Percentiles rank a stretch among this genome's conserved stretches.
These are phyloP conservation scores for Gryllus longicercus DNA, from an alignment of 2,888 invertebrate genomes.

Conservation along the genomic window DNA sequence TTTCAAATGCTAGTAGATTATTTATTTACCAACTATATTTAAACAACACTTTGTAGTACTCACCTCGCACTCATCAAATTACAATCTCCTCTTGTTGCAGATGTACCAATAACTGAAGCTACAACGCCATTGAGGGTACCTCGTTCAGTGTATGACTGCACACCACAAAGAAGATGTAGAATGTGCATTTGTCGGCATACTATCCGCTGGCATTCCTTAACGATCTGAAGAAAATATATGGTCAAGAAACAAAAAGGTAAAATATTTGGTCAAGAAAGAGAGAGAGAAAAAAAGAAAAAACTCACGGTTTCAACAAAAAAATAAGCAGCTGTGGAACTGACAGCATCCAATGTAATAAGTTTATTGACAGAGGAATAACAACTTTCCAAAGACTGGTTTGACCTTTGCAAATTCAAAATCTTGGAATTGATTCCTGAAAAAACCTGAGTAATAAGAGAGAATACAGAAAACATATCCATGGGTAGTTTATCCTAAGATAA, in stretches of 20 bases:
- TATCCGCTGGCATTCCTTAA: not conserved
- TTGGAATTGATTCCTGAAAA: not conserved
- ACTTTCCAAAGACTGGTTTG: not conserved
- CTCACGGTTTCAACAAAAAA: not conserved
- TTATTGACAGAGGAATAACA: not conserved
- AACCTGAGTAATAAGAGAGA: not conserved
- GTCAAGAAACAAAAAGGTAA: not conserved
- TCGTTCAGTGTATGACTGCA: not conserved
- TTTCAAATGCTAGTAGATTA: too few relatives aligned
- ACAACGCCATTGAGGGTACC: not conserved
- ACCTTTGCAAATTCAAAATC: not conserved
- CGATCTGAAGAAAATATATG: not conserved
- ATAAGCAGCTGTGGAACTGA: not conserved
- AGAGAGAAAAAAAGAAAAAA: not conserved
- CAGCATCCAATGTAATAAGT: conserved; percentile 8
- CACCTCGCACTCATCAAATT: not conserved
- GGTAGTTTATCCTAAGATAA: not conserved
- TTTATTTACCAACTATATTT: too few relatives aligned
- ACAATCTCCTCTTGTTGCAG: not conserved
- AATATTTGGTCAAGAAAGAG: not conserved
- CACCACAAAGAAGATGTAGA: not conserved
- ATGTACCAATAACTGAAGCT: not conserved
- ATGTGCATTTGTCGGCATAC: not conserved
- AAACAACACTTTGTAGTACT: not conserved
- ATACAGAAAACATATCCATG: not conserved